Evolutionary conservation across 2,888 invertebrate species (phyloP).

Genomic region (Pecten maximus): DNA sequence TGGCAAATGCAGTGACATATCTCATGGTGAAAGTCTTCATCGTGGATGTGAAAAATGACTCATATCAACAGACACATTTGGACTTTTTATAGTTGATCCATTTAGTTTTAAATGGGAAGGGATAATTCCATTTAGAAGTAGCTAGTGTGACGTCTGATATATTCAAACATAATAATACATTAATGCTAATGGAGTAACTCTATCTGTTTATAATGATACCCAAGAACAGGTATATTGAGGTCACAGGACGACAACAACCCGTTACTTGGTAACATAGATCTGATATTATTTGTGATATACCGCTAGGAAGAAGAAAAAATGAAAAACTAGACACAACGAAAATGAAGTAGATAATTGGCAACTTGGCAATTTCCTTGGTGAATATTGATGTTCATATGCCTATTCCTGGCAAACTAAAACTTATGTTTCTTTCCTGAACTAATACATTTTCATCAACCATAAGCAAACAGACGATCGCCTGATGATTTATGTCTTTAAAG

Average conservation of each 20-base stretch:
- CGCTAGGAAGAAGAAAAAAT: too few species aligned
- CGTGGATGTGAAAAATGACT: neutral
- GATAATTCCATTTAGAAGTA: neutral
- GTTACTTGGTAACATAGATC: too few species aligned
- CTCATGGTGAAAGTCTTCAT: neutral
- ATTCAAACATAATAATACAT: neutral
- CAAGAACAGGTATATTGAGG: neutral
- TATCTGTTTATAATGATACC: neutral
- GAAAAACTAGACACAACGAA: too few species aligned
- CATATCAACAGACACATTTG: neutral
- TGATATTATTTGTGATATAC: too few species aligned
- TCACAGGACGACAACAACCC: neutral
- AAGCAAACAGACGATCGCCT: too few species aligned
- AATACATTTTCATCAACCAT: too few species aligned
- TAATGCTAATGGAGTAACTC: neutral
- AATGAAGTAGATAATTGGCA: too few species aligned
- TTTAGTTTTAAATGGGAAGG: neutral
- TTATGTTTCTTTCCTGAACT: too few species aligned
- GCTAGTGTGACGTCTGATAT: neutral
- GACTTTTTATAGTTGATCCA: neutral
- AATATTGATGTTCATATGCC: too few species aligned
- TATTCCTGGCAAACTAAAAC: too few species aligned
- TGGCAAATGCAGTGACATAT: neutral
- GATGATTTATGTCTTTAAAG: too few species aligned
- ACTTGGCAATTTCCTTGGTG: too few species aligned